A percentile compares a stretch with the other conserved stretches of the same genome.
Conservation (phyloP, 2,797 vertebrate genomes). For the Chanos chanos region DNA sequence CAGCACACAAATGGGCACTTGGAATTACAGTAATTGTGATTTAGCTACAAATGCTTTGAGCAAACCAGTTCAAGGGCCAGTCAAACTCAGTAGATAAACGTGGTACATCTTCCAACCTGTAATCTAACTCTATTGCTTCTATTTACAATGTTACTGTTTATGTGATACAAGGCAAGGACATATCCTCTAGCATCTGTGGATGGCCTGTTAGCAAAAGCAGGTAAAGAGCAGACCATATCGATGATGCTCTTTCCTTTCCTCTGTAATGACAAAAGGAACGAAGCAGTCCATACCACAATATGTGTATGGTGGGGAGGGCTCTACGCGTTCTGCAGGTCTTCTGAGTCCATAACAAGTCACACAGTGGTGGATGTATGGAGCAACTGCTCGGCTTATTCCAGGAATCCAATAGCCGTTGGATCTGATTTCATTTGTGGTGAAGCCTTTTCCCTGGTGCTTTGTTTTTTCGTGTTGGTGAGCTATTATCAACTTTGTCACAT, state of each 20-base stretch:
- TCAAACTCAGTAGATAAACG: no score
- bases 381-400: conserved; percentile 13
- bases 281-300: conserved; percentile 27
- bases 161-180: no score
- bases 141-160: no score
- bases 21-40: no score
- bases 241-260: conserved; percentile 31
- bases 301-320: conserved; percentile 16
- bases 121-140: no score
- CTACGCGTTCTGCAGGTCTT: not conserved
- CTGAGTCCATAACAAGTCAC: conserved; percentile 6
- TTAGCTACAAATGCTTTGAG: no score
- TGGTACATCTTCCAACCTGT: no score
- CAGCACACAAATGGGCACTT: no score
- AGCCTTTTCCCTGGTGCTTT: conserved; percentile 33
- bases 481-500: no score
- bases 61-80: no score
- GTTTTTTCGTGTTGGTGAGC: no score
- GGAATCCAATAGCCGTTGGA: no score
- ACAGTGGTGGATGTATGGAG: conserved; percentile 21
- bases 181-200: conserved; percentile 16
- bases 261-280: conserved; percentile 16
- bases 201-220: conserved; percentile 10
- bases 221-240: conserved; percentile 22
- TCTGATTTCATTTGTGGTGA: conserved; percentile 20